Conservation (phyloP, 1,140 invertebrate genomes). For the Neotoxoptera formosana region DNA sequence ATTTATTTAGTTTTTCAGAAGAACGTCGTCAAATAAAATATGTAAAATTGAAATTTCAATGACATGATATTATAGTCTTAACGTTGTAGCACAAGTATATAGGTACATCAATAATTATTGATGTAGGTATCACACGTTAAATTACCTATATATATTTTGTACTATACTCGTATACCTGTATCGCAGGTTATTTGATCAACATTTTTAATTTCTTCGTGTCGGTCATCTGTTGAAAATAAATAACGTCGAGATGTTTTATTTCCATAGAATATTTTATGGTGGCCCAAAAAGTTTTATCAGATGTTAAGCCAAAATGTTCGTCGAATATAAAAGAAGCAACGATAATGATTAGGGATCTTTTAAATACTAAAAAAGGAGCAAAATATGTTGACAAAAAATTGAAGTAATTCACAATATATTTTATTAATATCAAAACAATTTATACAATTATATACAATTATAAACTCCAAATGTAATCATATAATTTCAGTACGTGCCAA, state of each 20-base stretch:
- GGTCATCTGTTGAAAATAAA: too few relatives aligned
- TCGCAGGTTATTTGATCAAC: too few relatives aligned
- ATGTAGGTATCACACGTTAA: too few relatives aligned
- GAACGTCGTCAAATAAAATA: neutral
- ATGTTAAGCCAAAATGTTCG: neutral
- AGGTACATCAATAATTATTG: neutral
- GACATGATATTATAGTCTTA: neutral
- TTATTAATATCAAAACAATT: neutral
- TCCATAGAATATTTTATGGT: neutral
- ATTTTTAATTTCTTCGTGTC: neutral
- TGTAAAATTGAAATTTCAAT: neutral
- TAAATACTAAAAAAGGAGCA: neutral
- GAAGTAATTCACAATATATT: neutral
- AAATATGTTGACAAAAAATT: neutral
- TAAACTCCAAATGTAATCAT: neutral
- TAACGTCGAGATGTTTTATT: neutral
- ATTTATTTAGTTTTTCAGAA: neutral
- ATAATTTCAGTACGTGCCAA: neutral
- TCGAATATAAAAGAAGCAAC: neutral
- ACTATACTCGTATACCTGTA: too few relatives aligned
- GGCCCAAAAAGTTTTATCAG: neutral
- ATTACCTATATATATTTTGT: too few relatives aligned
- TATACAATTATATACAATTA: neutral
- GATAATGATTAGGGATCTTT: neutral
- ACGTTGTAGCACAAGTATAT: neutral